Conservation (phyloP, 1,140 invertebrate species). For the Probaryconus sp. region DNA sequence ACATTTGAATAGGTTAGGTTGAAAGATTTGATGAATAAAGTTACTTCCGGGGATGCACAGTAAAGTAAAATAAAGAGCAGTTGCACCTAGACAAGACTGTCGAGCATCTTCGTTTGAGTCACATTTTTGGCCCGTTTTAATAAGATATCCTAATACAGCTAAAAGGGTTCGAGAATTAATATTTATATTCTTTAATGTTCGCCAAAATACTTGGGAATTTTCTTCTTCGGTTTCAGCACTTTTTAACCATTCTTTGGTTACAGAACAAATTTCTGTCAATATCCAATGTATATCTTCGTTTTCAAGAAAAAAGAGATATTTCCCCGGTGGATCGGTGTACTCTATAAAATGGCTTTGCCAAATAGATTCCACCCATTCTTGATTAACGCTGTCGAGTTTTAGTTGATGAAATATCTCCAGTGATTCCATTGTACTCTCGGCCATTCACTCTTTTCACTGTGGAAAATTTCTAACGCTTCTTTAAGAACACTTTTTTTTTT, state of each 20-base stretch:
- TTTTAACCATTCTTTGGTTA: slow-evolving; percentile 67
- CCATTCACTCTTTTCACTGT: too few species aligned
- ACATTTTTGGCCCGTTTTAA: slow-evolving; percentile 75
- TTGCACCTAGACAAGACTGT: slow-evolving; percentile 73
- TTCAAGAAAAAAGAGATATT: slow-evolving; percentile 73
- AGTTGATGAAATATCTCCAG: slow-evolving; percentile 69
- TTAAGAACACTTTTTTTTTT: too few species aligned
- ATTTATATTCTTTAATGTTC: slow-evolving; percentile 76
- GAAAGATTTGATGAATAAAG: slow-evolving; percentile 80
- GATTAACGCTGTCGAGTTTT: slow-evolving; percentile 70
- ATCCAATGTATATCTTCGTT: slow-evolving; percentile 69
- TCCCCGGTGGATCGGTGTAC: slow-evolving; percentile 74
- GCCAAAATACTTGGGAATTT: slow-evolving; percentile 77
- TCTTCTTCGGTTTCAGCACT: slow-evolving; percentile 46
- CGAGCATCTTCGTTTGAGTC: slow-evolving; percentile 68
- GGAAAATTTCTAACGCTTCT: too few species aligned
- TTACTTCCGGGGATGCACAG: slow-evolving; percentile 79
- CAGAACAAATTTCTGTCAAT: slow-evolving; percentile 65
- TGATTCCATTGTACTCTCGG: too few species aligned
- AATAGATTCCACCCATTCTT: slow-evolving; percentile 77
- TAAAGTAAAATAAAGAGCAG: slow-evolving; percentile 77
- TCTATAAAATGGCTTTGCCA: slow-evolving; percentile 78
- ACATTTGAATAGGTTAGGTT: slow-evolving; percentile 77
- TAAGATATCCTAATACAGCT: slow-evolving; percentile 78
- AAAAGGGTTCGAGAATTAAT: slow-evolving; percentile 77